A percentile compares a stretch with the other conserved stretches of the same genome.
Evolutionary conservation across 64 coral and sea anemone genomes (phyloP).

Genomic region (Actinia equina): DNA sequence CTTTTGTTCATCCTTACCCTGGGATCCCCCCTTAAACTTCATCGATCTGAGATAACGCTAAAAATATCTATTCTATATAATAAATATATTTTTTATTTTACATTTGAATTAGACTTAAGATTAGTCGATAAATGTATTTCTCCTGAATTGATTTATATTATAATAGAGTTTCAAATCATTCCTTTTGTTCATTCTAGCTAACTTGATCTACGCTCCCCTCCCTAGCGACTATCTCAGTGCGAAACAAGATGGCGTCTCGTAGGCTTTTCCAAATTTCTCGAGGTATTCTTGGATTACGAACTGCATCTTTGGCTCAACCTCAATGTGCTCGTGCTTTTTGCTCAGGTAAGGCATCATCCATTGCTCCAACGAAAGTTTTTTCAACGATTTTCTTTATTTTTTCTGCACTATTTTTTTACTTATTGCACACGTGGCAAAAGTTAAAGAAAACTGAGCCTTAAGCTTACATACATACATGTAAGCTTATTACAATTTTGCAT

Average conservation of each 20-base stretch:
- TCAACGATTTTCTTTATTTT: neutral
- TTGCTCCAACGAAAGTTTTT: neutral
- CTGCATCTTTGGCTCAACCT: neutral
- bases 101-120: too few relatives aligned
- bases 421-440: neutral
- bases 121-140: too few relatives aligned
- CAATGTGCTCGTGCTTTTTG: conserved; percentile 27
- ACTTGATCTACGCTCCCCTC: neutral
- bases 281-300: conserved; percentile 27
- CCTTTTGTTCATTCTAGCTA: neutral
- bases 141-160: too few relatives aligned
- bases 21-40: too few relatives aligned
- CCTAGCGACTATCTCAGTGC: neutral
- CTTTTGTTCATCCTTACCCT: too few relatives aligned
- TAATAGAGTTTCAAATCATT: too few relatives aligned
- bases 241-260: conserved; percentile 46
- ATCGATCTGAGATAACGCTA: too few relatives aligned
- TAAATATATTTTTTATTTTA: too few relatives aligned
- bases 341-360: conserved; percentile 30
- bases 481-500: neutral
- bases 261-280: conserved; percentile 58
- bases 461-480: too few relatives aligned
- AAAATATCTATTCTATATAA: too few relatives aligned
- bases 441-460: neutral
- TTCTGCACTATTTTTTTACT: neutral